Evolutionary conservation across 1,140 invertebrate genomes (phyloP).

Genomic region (Drosophila asahinai): DNA sequence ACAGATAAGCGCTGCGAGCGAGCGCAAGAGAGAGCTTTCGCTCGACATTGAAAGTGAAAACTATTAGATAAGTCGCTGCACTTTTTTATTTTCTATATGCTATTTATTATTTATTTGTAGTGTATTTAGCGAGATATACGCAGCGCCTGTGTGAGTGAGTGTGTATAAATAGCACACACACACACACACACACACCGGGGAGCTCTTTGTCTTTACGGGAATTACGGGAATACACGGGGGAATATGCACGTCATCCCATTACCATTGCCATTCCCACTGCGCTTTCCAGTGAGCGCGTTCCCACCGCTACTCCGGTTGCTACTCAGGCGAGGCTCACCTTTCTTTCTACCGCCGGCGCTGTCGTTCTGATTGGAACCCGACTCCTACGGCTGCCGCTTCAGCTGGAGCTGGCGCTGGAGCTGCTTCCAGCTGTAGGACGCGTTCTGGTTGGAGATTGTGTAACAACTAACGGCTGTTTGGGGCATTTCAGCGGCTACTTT

Average conservation of each 20-base stretch:
- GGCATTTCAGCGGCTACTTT: slow-evolving; percentile 9
- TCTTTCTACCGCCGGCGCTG: slow-evolving; percentile 32
- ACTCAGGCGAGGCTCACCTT: slow-evolving; percentile 16
- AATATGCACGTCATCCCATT: slow-evolving; percentile 24
- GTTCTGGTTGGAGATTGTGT: slow-evolving; percentile 13
- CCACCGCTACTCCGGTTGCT: slow-evolving; percentile 30
- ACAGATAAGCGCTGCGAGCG: slow-evolving; percentile 34
- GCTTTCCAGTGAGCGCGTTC: slow-evolving; percentile 17
- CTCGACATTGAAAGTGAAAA: slow-evolving; percentile 78
- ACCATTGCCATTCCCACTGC: slow-evolving; percentile 23
- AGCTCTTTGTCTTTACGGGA: slow-evolving; percentile 22
- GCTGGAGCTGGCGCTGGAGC: slow-evolving; percentile 6
- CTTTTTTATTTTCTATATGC: slow-evolving; percentile 37
- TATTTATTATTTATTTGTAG: slow-evolving; percentile 13
- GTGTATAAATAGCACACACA: slow-evolving; percentile 27
- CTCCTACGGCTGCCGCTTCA: slow-evolving; percentile 16
- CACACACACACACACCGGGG: neutral
- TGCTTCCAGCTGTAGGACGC: slow-evolving; percentile 4
- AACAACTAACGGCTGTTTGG: slow-evolving; percentile 17
- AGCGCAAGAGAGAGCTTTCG: slow-evolving; percentile 31
- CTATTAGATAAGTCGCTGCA: slow-evolving; percentile 77
- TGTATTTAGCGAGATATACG: neutral
- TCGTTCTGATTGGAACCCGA: slow-evolving; percentile 36
- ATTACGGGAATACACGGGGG: neutral
- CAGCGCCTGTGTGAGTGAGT: neutral